A percentile compares a stretch with the other conserved stretches of the same genome.
phyloP scores from a whole-genome alignment of 2,888 invertebrate species.

The Hypolimnas misippus region DNA sequence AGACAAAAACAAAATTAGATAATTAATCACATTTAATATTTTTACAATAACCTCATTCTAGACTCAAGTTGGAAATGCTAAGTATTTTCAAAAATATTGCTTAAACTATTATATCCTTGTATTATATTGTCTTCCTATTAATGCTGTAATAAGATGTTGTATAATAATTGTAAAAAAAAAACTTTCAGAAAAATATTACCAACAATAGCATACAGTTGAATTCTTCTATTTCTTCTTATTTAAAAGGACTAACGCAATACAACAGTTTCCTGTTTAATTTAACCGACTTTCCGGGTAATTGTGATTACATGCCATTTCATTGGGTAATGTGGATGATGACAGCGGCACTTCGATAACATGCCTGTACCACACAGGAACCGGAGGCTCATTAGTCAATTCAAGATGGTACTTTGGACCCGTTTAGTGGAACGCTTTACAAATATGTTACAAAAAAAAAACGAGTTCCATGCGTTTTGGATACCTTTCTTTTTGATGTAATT shows the following conservation, averaged over 20 bases:
- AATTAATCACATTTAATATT: too few species aligned
- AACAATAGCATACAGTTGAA: background rate
- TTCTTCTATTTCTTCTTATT: background rate
- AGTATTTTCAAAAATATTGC: too few species aligned
- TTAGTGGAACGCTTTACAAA: constrained; percentile 45
- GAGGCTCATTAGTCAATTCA: constrained; percentile 76
- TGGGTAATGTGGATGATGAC: constrained; percentile 66
- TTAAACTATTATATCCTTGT: too few species aligned
- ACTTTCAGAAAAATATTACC: too few species aligned
- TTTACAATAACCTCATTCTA: too few species aligned
- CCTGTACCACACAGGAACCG: constrained; percentile 68
- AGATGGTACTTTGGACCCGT: constrained; percentile 65
- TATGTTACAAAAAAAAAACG: constrained; percentile 39
- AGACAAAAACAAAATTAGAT: too few species aligned
- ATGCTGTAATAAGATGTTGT: too few species aligned
- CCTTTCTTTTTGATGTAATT: constrained; percentile 22
- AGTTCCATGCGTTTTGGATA: background rate
- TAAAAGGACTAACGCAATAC: constrained; percentile 33
- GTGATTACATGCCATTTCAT: constrained; percentile 65
- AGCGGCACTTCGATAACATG: constrained; percentile 68
- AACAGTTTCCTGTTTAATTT: constrained; percentile 63
- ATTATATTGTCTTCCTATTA: too few species aligned
- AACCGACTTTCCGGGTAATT: constrained; percentile 65
- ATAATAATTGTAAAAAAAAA: too few species aligned
- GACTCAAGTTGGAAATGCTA: too few species aligned